Percentiles rank a stretch among this genome's conserved stretches.
phyloP scores from a whole-genome alignment of 2,797 vertebrate species.

The Pampus argenteus region DNA sequence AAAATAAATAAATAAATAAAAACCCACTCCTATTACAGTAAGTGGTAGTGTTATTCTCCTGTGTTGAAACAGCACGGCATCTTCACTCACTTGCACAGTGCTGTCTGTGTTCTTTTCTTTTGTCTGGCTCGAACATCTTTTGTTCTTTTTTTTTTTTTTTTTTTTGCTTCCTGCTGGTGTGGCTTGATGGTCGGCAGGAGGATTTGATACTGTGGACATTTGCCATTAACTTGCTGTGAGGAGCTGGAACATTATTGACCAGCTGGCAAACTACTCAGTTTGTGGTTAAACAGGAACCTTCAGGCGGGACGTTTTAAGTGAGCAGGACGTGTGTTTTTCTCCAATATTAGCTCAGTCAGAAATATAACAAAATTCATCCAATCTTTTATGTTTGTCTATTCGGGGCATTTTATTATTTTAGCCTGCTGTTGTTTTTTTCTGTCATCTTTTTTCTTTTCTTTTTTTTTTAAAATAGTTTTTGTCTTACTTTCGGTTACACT shows the following conservation, averaged over 20 bases:
- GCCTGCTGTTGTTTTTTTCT: not conserved
- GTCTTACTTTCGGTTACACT: no score
- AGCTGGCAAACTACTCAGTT: conserved; percentile 1
- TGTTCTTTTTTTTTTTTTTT: conserved; percentile 42
- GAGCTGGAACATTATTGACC: conserved; percentile 33
- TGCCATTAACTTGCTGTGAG: conserved; percentile 17
- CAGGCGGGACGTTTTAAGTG: conserved; percentile 4
- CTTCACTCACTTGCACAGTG: conserved; percentile 10
- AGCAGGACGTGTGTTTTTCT: not conserved
- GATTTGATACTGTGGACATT: conserved; percentile 29
- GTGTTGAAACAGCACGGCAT: conserved; percentile 18
- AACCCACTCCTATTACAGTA: not conserved
- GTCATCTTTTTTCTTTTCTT: not conserved
- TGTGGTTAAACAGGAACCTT: conserved; percentile 20
- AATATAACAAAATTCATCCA: not conserved
- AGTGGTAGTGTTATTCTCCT: not conserved
- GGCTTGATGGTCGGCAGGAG: conserved; percentile 27
- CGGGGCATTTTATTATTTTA: not conserved
- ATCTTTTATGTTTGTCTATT: not conserved
- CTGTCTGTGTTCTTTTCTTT: conserved; percentile 5
- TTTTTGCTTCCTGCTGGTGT: conserved; percentile 33
- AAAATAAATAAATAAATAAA: no score
- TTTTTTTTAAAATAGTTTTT: not conserved
- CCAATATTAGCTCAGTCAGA: not conserved
- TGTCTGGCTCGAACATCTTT: conserved; percentile 16